A percentile compares a stretch with the other conserved stretches of the same genome.
phyloP scores from a whole-genome alignment of 2,113 vertebrate species.

The Malurus elegans region DNA sequence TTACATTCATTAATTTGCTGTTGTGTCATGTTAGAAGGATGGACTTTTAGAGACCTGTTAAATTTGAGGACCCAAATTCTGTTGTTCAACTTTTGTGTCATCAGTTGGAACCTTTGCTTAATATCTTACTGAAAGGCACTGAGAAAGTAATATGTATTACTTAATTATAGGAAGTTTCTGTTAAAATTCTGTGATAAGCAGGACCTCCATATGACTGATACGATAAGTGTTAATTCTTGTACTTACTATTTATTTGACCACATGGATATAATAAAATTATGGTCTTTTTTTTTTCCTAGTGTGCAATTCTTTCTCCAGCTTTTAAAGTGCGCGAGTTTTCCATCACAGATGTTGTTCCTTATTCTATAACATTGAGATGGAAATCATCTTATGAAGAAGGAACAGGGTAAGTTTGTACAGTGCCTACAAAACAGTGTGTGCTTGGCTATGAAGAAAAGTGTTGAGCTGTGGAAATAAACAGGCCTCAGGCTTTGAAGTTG shows the following conservation, averaged over 20 bases:
- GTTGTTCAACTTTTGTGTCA: background rate
- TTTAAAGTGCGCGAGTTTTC: slow-evolving; percentile 97
- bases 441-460: background rate
- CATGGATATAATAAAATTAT: background rate
- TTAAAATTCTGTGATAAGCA: background rate
- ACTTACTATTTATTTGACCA: background rate
- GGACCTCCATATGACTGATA: background rate
- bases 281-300: slow-evolving; percentile 75
- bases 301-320: slow-evolving; percentile 94
- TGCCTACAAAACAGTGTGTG: background rate
- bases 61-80: background rate
- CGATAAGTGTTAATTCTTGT: background rate
- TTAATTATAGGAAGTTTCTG: background rate
- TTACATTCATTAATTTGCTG: background rate
- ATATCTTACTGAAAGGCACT: background rate
- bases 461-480: background rate
- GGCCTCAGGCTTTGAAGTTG: background rate
- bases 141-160: background rate
- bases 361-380: slow-evolving; percentile 91
- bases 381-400: slow-evolving; percentile 90
- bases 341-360: slow-evolving; percentile 92
- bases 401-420: slow-evolving; percentile 77
- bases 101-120: background rate
- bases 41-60: background rate
- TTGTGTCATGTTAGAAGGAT: background rate